A percentile compares a stretch with the other conserved stretches of the same genome.
phyloP scores from a whole-genome alignment of 1,140 invertebrate species.

The Drosophila fuyamai region DNA sequence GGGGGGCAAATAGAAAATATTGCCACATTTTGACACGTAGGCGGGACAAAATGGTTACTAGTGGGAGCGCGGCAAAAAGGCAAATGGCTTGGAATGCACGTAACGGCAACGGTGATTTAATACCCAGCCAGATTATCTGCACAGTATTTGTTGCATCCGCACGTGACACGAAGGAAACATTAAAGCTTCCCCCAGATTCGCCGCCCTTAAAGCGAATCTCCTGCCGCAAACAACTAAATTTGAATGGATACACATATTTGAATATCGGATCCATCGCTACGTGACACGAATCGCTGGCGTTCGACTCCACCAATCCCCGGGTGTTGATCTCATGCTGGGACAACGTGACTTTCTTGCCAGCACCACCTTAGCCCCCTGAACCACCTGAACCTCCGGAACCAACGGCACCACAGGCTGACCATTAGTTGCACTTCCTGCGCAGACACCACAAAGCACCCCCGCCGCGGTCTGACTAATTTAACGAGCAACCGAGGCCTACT shows the following conservation, averaged over 20 bases:
- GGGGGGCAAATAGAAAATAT: slow-evolving; percentile 35
- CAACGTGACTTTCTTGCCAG: slow-evolving; percentile 62
- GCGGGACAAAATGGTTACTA: slow-evolving; percentile 23
- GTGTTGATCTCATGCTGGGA: slow-evolving; percentile 61
- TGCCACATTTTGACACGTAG: slow-evolving; percentile 55
- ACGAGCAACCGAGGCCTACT: slow-evolving; percentile 54
- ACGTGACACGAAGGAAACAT: slow-evolving; percentile 35
- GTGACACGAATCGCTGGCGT: slow-evolving; percentile 46
- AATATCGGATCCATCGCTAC: slow-evolving; percentile 50
- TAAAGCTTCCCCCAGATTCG: not conserved
- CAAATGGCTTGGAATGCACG: slow-evolving; percentile 43
- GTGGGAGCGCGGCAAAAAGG: slow-evolving; percentile 6
- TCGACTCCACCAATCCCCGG: slow-evolving; percentile 21
- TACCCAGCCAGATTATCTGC: slow-evolving; percentile 40
- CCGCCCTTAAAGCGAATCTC: not conserved
- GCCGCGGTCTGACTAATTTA: slow-evolving; percentile 51
- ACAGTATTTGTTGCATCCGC: slow-evolving; percentile 39
- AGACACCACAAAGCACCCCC: slow-evolving; percentile 16
- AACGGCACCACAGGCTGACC: slow-evolving; percentile 25
- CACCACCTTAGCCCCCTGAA: slow-evolving; percentile 19
- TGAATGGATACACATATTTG: slow-evolving; percentile 1
- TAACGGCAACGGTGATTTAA: slow-evolving; percentile 50
- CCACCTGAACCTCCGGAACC: not conserved
- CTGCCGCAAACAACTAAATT: slow-evolving; percentile 3
- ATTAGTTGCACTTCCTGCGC: slow-evolving; percentile 7